phyloP scores from a whole-genome alignment of 1,140 invertebrate species.

The Paracyclopina nana region DNA sequence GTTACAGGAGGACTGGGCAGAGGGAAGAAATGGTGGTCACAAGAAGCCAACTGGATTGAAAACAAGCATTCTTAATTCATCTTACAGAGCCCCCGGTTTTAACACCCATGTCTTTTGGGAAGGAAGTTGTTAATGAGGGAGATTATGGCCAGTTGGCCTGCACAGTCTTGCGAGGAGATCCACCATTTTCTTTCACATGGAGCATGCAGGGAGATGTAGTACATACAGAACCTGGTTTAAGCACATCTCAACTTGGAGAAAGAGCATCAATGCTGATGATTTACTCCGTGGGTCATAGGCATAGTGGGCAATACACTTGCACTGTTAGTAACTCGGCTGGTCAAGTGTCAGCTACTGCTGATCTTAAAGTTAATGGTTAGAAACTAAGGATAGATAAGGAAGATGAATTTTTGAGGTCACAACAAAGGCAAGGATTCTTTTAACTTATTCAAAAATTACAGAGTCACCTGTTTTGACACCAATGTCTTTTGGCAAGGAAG shows the following conservation, averaged over 20 bases:
- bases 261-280: constrained; percentile 32
- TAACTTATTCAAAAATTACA: not conserved
- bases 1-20: not conserved
- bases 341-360: constrained; percentile 35
- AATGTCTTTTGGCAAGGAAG: constrained; percentile 31
- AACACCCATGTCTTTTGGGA: constrained; percentile 23
- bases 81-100: constrained; percentile 13
- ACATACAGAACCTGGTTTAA: not conserved
- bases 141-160: constrained; percentile 30
- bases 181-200: constrained; percentile 19
- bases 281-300: constrained; percentile 25
- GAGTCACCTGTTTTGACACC: not conserved
- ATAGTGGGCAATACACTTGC: constrained; percentile 43
- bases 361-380: constrained; percentile 45
- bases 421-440: not conserved
- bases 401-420: not conserved
- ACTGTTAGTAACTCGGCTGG: constrained; percentile 43
- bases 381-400: constrained; percentile 4
- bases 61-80: not conserved
- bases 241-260: constrained; percentile 14
- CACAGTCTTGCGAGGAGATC: constrained; percentile 19
- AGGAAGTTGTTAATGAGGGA: constrained; percentile 46
- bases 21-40: constrained; percentile 13
- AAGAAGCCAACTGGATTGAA: not conserved
- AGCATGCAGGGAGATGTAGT: constrained; percentile 12